These are phyloP conservation scores for Pitta sordida DNA, from an alignment of 2,113 vertebrate genomes.

Conservation along the genomic window DNA sequence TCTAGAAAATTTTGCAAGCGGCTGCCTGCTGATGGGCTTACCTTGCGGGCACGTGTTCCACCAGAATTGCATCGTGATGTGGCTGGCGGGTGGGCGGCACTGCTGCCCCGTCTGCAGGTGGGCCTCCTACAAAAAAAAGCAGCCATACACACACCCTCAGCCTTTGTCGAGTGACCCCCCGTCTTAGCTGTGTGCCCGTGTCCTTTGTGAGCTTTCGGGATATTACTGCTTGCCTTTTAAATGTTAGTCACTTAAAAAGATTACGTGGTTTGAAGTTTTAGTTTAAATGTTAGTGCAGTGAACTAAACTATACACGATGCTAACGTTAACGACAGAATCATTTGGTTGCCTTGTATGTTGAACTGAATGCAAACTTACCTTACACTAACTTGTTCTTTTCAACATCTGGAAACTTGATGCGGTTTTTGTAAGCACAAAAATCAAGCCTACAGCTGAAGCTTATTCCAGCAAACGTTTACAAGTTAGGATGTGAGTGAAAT, in stretches of 20 bases:
- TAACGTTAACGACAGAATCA: slow-evolving; percentile 69
- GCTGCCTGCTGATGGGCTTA: slow-evolving; percentile 88
- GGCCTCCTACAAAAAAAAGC: slow-evolving; percentile 93
- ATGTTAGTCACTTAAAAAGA: slow-evolving; percentile 80
- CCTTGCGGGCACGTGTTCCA: slow-evolving; percentile 96
- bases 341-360: slow-evolving; percentile 79
- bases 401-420: slow-evolving; percentile 59
- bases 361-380: slow-evolving; percentile 66
- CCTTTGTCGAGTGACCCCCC: slow-evolving; percentile 40
- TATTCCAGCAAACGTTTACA: slow-evolving; percentile 66
- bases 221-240: slow-evolving; percentile 82
- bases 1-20: slow-evolving; percentile 87
- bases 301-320: slow-evolving; percentile 73
- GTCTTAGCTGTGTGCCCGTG: slow-evolving; percentile 62
- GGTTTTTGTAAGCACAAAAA: slow-evolving; percentile 78
- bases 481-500: slow-evolving; percentile 40
- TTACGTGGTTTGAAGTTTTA: slow-evolving; percentile 80
- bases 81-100: slow-evolving; percentile 88
- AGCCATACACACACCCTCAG: slow-evolving; percentile 68
- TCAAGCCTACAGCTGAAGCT: slow-evolving; percentile 49
- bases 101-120: slow-evolving; percentile 96
- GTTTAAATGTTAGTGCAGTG: slow-evolving; percentile 80
- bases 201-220: slow-evolving; percentile 71
- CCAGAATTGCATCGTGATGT: slow-evolving; percentile 93
- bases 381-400: slow-evolving; percentile 61